A percentile compares a stretch with the other conserved stretches of the same genome.
phyloP scores from a whole-genome alignment of 1,140 invertebrate genomes.

The Macrostomum lignano region DNA sequence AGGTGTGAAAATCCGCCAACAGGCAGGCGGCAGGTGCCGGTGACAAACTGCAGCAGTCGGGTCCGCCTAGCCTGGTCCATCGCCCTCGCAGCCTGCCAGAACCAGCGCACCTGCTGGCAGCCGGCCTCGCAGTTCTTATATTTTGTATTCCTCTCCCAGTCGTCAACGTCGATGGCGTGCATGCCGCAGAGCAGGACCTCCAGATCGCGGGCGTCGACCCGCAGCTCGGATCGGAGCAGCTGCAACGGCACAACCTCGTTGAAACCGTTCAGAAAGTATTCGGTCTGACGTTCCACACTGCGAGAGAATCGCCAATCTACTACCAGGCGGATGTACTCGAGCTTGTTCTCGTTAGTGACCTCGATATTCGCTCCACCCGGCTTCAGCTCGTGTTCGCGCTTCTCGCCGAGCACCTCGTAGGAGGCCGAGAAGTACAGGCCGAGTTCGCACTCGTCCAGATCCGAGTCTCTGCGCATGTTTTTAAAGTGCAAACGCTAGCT shows the following conservation, averaged over 20 bases:
- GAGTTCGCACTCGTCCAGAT: conserved; percentile 79
- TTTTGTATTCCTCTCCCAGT: conserved; percentile 90
- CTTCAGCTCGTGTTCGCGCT: conserved; percentile 56
- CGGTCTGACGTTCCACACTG: conserved; percentile 73
- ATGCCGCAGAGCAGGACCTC: conserved; percentile 78
- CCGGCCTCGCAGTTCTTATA: conserved; percentile 66
- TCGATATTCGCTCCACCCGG: conserved; percentile 50
- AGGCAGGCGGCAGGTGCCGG: conserved; percentile 73
- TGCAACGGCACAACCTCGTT: conserved; percentile 77
- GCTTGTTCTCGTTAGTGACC: conserved; percentile 65
- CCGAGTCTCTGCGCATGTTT: no score
- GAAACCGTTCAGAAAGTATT: conserved; percentile 55
- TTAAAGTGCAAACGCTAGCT: no score
- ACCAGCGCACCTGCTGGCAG: conserved; percentile 81
- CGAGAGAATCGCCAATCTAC: conserved; percentile 77
- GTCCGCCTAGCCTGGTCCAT: conserved; percentile 75
- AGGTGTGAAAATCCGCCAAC: conserved; percentile 86
- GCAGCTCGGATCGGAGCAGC: conserved; percentile 75
- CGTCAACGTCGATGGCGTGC: conserved; percentile 94
- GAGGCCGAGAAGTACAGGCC: conserved; percentile 89
- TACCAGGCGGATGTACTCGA: conserved; percentile 84
- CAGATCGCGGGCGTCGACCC: conserved; percentile 88
- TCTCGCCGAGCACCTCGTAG: conserved; percentile 77
- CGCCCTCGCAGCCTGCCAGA: conserved; percentile 81
- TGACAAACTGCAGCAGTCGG: conserved; percentile 68